A percentile compares a stretch with the other conserved stretches of the same genome.
Conservation (phyloP, 2,113 vertebrate genomes). For the Odobenus rosmarus region DNA sequence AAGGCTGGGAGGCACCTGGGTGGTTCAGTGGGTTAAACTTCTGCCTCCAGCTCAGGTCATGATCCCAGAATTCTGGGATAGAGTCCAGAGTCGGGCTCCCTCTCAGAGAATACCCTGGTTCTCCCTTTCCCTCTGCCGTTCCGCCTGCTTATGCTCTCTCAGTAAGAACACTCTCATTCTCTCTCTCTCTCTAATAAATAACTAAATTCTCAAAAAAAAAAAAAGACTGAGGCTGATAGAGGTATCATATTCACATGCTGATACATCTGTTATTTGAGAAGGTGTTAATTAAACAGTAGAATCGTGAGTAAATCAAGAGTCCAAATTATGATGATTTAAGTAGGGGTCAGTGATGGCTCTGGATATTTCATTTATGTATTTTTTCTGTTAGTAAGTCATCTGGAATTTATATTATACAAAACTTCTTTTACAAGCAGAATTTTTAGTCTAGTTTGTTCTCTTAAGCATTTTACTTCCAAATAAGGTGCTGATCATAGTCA, state of each 20-base stretch:
- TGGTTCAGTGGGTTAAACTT: neutral
- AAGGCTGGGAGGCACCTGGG: neutral
- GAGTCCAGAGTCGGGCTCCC: neutral
- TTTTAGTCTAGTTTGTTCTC: neutral
- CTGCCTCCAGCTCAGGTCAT: neutral
- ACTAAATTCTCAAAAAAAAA: neutral
- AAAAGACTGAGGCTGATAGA: neutral
- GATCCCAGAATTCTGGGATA: neutral
- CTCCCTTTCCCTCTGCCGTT: neutral
- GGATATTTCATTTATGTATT: neutral
- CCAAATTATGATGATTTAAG: neutral
- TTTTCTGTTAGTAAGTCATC: neutral
- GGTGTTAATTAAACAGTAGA: neutral
- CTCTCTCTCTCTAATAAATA: neutral
- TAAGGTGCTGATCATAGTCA: neutral
- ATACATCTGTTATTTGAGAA: neutral
- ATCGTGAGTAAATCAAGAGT: neutral
- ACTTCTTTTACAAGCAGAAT: neutral
- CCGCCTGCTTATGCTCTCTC: neutral
- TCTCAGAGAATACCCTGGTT: neutral
- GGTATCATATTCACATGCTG: neutral
- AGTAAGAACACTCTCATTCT: neutral
- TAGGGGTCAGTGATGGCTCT: neutral
- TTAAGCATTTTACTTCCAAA: neutral
- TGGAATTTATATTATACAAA: neutral